Conservation (phyloP, 2,797 vertebrate species). For the Nannoperca australis region DNA sequence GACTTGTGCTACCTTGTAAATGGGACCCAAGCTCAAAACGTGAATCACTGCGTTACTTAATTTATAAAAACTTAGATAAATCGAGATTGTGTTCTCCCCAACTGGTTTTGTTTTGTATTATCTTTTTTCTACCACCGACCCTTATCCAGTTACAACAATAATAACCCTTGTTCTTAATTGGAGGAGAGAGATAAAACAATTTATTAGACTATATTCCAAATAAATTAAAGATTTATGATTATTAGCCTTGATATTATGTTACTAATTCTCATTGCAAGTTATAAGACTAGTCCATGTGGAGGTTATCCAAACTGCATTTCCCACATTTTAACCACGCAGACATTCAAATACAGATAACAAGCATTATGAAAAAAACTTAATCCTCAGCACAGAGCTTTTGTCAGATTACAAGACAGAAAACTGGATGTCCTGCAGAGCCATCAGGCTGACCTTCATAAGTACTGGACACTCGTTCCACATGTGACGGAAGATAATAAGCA, state of each 20-base stretch:
- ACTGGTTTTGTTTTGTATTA: background rate
- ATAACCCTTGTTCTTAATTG: background rate
- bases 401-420: constrained; percentile 42
- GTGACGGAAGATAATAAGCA: constrained; percentile 19
- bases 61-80: background rate
- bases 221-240: background rate
- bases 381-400: constrained; percentile 39
- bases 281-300: background rate
- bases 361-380: constrained; percentile 30
- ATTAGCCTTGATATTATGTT: constrained; percentile 1
- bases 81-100: background rate
- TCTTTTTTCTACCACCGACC: background rate
- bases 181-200: constrained; percentile 6
- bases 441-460: background rate
- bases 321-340: background rate
- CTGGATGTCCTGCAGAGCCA: constrained; percentile 7
- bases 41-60: background rate
- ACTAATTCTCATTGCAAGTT: constrained; percentile 6
- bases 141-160: background rate
- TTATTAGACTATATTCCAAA: constrained; percentile 3
- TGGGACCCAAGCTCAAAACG: background rate
- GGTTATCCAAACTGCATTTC: constrained; percentile 15
- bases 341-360: background rate
- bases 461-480: background rate
- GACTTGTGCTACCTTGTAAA: background rate